Conservation (phyloP, 2,888 invertebrate species). For the Eristalis pertinax region DNA sequence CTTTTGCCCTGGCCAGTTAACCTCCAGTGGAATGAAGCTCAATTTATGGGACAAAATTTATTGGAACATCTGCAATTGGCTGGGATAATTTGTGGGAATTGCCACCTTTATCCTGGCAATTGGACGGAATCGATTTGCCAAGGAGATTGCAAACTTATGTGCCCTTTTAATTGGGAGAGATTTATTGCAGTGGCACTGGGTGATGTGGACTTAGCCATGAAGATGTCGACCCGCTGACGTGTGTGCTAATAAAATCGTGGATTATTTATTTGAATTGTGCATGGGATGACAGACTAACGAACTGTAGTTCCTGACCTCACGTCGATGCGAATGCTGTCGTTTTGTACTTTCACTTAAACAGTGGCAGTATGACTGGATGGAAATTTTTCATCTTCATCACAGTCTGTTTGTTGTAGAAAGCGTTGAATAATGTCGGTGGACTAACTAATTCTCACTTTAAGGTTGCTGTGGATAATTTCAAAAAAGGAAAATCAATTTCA, state of each 20-base stretch:
- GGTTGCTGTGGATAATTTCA: no score
- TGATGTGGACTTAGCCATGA: conserved; percentile 49
- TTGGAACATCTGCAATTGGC: conserved; percentile 72
- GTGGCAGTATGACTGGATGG: neutral
- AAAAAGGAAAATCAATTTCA: no score
- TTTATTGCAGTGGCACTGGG: conserved; percentile 55
- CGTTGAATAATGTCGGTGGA: neutral
- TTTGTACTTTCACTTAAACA: neutral
- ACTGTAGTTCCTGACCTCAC: neutral
- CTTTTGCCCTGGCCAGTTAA: conserved; percentile 64
- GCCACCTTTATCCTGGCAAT: conserved; percentile 70
- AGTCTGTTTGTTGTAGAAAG: neutral
- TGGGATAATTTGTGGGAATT: conserved; percentile 71
- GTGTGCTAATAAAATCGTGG: conserved; percentile 49
- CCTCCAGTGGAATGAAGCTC: conserved; percentile 64
- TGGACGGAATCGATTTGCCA: conserved; percentile 70
- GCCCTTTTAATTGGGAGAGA: conserved; percentile 68
- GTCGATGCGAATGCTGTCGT: neutral
- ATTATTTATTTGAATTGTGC: conserved; percentile 43
- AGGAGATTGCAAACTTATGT: conserved; percentile 66
- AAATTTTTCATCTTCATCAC: neutral
- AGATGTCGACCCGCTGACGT: conserved; percentile 58
- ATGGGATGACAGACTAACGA: neutral
- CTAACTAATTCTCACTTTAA: neutral
- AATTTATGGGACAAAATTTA: conserved; percentile 72